Conservation (phyloP, 2,888 invertebrate genomes). For the Dolichomitus sp. region DNA sequence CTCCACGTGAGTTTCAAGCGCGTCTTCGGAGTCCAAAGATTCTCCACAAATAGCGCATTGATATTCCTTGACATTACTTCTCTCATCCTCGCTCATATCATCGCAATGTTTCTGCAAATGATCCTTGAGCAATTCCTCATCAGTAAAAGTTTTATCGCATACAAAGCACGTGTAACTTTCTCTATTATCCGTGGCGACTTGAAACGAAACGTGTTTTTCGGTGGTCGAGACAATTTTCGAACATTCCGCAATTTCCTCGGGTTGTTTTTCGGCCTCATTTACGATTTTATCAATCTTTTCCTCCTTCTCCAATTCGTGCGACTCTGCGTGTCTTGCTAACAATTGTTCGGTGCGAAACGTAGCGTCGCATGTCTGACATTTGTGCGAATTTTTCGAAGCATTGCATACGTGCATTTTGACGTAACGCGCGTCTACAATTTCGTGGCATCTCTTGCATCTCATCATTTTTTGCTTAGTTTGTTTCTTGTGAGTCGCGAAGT, state of each 20-base stretch:
- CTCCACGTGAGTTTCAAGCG: slow-evolving; percentile 80
- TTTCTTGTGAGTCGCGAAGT: slow-evolving; percentile 75
- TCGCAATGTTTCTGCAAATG: slow-evolving; percentile 84
- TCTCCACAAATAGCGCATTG: slow-evolving; percentile 83
- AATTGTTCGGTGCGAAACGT: slow-evolving; percentile 74
- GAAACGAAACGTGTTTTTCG: slow-evolving; percentile 2
- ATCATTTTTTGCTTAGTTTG: slow-evolving; percentile 78
- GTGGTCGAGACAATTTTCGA: not conserved
- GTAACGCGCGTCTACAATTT: slow-evolving; percentile 81
- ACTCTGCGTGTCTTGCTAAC: slow-evolving; percentile 72
- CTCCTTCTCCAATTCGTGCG: slow-evolving; percentile 69
- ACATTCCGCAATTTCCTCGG: not conserved
- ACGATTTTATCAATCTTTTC: slow-evolving; percentile 6
- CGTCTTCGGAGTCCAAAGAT: slow-evolving; percentile 79
- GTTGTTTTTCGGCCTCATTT: not conserved
- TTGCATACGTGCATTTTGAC: slow-evolving; percentile 82
- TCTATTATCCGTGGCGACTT: slow-evolving; percentile 7
- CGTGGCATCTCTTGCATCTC: slow-evolving; percentile 84
- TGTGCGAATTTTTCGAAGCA: slow-evolving; percentile 68
- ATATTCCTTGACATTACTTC: slow-evolving; percentile 75
- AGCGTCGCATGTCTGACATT: slow-evolving; percentile 76
- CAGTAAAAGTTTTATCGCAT: slow-evolving; percentile 82
- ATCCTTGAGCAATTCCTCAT: slow-evolving; percentile 82
- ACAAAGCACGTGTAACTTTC: slow-evolving; percentile 80
- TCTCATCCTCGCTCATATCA: slow-evolving; percentile 77